Evolutionary conservation across 2,888 invertebrate genomes (phyloP).

Genomic region (Criorhina ranunculi): DNA sequence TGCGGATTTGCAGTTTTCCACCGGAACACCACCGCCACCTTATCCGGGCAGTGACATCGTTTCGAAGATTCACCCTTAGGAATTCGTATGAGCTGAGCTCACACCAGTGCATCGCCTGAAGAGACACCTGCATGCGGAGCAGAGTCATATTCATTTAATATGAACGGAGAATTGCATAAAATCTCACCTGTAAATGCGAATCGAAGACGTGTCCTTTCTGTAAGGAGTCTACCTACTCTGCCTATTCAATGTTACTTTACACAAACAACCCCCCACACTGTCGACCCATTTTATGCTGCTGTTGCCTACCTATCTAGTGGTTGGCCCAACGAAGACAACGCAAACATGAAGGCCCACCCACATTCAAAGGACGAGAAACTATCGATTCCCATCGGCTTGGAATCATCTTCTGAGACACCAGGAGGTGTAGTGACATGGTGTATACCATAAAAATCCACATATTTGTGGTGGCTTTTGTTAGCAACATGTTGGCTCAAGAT

Average conservation of each 20-base stretch:
- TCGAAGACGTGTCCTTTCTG: no score
- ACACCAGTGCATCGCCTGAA: background rate
- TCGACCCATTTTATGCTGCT: conserved; percentile 47
- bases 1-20: conserved; percentile 82
- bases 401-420: conserved; percentile 45
- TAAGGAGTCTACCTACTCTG: conserved; percentile 38
- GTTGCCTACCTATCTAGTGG: conserved; percentile 32
- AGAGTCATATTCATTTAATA: conserved; percentile 70
- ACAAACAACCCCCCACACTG: conserved; percentile 57
- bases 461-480: conserved; percentile 75
- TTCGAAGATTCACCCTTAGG: conserved; percentile 35
- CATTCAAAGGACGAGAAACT: conserved; percentile 62
- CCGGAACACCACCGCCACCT: conserved; percentile 28
- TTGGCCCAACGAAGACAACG: conserved; percentile 35
- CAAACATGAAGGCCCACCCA: conserved; percentile 59
- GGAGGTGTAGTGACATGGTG: conserved; percentile 49
- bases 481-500: conserved; percentile 74
- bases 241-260: conserved; percentile 50
- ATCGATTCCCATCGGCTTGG: conserved; percentile 69
- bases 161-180: conserved; percentile 70
- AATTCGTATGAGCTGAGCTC: conserved; percentile 5
- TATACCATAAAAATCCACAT: conserved; percentile 66
- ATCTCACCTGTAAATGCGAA: conserved; percentile 57
- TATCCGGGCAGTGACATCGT: conserved; percentile 73
- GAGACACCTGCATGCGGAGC: conserved; percentile 63